Evolutionary conservation across 1,140 invertebrate species (phyloP).

Genomic region (Thaumatotibia leucotreta): DNA sequence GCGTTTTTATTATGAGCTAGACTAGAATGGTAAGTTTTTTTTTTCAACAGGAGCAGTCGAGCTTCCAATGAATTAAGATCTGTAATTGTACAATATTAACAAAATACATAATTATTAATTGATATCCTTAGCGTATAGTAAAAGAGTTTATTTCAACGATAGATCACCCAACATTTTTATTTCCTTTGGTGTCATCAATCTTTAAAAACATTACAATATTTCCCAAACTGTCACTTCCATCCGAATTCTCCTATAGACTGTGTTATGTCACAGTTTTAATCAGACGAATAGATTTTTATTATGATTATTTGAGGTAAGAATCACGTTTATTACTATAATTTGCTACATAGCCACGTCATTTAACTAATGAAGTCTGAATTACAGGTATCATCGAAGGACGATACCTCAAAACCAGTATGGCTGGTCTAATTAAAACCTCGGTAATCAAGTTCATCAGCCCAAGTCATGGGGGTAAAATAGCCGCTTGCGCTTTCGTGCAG

Average conservation of each 20-base stretch:
- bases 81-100: neutral
- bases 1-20: neutral
- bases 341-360: neutral
- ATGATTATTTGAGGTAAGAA: constrained; percentile 12
- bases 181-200: neutral
- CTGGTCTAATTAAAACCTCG: constrained; percentile 52
- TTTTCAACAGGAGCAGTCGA: neutral
- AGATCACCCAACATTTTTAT: neutral
- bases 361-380: neutral
- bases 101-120: neutral
- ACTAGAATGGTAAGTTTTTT: neutral
- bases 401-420: constrained; percentile 44
- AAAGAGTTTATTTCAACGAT: neutral
- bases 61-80: neutral
- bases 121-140: neutral
- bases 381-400: constrained; percentile 31
- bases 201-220: neutral
- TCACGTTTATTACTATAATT: neutral
- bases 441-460: constrained; percentile 51
- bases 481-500: constrained; percentile 68
- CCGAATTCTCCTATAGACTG: neutral
- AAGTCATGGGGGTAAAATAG: constrained; percentile 60
- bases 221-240: neutral
- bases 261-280: constrained; percentile 8
- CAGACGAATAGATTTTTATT: constrained; percentile 2